Conservation (phyloP, 2,113 vertebrate genomes). For the Prinia subflava region DNA sequence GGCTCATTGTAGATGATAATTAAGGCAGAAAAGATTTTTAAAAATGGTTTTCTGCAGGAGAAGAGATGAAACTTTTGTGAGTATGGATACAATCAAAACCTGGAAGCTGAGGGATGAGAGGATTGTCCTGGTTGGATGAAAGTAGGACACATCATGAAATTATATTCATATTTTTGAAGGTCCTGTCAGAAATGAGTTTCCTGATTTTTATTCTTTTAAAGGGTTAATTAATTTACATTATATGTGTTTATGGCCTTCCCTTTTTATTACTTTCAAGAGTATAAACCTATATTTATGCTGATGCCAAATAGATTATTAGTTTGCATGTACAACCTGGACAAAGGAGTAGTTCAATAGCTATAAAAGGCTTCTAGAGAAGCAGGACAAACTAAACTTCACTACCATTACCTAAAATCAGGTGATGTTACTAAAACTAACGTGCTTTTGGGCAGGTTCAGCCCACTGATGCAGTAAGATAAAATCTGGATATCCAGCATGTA, state of each 20-base stretch:
- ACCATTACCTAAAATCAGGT: neutral
- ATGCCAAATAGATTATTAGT: neutral
- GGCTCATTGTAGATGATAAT: neutral
- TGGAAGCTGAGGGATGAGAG: neutral
- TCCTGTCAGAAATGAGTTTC: neutral
- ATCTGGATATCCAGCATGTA: neutral
- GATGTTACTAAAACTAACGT: neutral
- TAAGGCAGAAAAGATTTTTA: neutral
- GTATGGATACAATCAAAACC: neutral
- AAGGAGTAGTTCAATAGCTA: neutral
- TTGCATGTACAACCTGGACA: neutral
- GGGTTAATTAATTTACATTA: neutral
- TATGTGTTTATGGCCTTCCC: neutral
- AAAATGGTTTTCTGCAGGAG: neutral
- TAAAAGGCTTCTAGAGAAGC: neutral
- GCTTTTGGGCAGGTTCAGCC: neutral
- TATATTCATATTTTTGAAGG: neutral
- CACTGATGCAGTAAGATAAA: neutral
- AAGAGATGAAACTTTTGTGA: neutral
- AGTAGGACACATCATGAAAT: neutral
- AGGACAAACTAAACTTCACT: neutral
- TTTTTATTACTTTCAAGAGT: neutral
- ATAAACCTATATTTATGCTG: neutral
- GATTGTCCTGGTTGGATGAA: neutral
- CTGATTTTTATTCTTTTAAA: neutral